A percentile compares a stretch with the other conserved stretches of the same genome.
These are phyloP conservation scores for Mugil cephalus DNA, from an alignment of 2,113 vertebrate species.

Conservation along the genomic window DNA sequence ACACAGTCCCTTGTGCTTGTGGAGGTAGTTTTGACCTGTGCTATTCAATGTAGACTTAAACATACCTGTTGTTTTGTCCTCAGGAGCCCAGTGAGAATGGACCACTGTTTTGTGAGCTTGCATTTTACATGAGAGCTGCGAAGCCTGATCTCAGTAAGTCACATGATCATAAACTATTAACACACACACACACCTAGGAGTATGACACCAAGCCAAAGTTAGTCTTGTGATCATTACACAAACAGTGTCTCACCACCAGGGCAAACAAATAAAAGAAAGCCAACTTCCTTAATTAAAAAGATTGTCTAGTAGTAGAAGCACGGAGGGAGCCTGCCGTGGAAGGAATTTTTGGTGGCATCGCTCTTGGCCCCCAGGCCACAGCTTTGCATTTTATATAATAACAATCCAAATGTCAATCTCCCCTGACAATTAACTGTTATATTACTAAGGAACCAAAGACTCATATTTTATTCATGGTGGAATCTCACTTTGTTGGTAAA, in stretches of 20 bases:
- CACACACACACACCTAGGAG: slow-evolving; percentile 1
- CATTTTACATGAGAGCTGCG: slow-evolving; percentile 97
- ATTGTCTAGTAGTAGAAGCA: slow-evolving; percentile 56
- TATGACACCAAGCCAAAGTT: slow-evolving; percentile 39
- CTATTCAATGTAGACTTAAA: not conserved
- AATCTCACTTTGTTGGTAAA: slow-evolving; percentile 84
- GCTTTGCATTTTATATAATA: slow-evolving; percentile 85
- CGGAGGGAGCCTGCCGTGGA: slow-evolving; percentile 46
- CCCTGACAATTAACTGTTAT: slow-evolving; percentile 85
- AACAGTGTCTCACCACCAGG: slow-evolving; percentile 41
- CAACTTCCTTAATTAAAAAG: slow-evolving; percentile 85
- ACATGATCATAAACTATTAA: not conserved
- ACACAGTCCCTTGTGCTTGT: not conserved
- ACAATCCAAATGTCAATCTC: slow-evolving; percentile 86
- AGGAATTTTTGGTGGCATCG: slow-evolving; percentile 61
- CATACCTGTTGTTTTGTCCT: slow-evolving; percentile 16
- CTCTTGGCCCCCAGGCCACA: slow-evolving; percentile 74
- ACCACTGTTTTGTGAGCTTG: slow-evolving; percentile 96
- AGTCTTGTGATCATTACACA: slow-evolving; percentile 47
- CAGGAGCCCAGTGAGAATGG: slow-evolving; percentile 97
- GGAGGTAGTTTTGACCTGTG: not conserved
- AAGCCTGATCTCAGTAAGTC: slow-evolving; percentile 95
- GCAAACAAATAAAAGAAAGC: slow-evolving; percentile 71
- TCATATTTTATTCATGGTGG: slow-evolving; percentile 86
- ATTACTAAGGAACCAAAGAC: slow-evolving; percentile 82